These are phyloP conservation scores for Oscheius sp. DNA, from an alignment of 2,888 invertebrate genomes.

Conservation along the genomic window DNA sequence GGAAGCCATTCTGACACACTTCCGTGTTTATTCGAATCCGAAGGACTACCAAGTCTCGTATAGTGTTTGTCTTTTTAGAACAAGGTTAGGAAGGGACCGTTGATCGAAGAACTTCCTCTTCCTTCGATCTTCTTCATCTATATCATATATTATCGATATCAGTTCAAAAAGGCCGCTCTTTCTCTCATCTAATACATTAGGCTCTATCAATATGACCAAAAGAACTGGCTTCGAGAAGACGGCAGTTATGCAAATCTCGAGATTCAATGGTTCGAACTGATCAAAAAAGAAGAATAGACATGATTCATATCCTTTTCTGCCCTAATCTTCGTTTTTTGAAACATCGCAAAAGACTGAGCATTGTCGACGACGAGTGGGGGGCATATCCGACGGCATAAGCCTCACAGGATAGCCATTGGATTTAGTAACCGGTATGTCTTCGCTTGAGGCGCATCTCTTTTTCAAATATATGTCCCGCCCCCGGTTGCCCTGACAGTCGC, in stretches of 20 bases:
- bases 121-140: too few species aligned
- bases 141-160: too few species aligned
- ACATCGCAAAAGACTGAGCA: neutral
- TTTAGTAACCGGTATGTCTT: constrained; percentile 26
- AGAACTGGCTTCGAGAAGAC: too few species aligned
- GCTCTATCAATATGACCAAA: too few species aligned
- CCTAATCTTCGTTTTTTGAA: neutral
- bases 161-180: too few species aligned
- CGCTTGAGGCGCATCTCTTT: constrained; percentile 2
- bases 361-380: neutral
- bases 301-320: neutral
- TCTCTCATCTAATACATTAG: too few species aligned
- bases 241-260: too few species aligned
- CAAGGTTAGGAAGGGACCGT: constrained; percentile 4
- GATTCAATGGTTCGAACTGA: too few species aligned
- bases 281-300: too few species aligned
- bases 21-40: neutral
- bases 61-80: constrained; percentile 8
- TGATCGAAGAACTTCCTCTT: neutral
- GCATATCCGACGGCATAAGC: constrained; percentile 17
- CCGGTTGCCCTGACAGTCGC: constrained; percentile 17
- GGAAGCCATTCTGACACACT: neutral
- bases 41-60: neutral
- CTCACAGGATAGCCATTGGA: constrained; percentile 18
- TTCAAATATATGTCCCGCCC: neutral